These are phyloP conservation scores for Oscheius onirici DNA, from an alignment of 2,888 invertebrate genomes.

Conservation along the genomic window DNA sequence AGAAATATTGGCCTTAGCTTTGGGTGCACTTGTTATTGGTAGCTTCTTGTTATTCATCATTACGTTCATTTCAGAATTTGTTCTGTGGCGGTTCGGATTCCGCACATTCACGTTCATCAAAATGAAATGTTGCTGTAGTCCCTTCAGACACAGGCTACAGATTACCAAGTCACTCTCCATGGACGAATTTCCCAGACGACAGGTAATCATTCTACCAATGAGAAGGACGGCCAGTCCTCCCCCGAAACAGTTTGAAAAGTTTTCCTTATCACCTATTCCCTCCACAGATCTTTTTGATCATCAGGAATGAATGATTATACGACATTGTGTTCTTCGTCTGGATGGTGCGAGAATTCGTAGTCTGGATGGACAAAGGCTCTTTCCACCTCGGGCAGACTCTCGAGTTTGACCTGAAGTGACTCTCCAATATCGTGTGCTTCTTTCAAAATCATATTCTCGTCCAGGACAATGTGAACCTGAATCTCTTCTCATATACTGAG, in stretches of 20 bases:
- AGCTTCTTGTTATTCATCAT: not conserved
- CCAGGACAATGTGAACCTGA: constrained; percentile 73
- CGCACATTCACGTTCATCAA: not conserved
- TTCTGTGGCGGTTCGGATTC: not conserved
- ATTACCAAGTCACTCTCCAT: not conserved
- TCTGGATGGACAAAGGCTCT: constrained; percentile 75
- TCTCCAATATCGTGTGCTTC: constrained; percentile 75
- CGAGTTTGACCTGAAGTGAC: constrained; percentile 74
- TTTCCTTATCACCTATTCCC: constrained; percentile 9
- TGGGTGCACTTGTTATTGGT: not conserved
- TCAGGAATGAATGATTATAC: not conserved
- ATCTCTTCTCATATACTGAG: not conserved
- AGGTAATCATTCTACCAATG: constrained; percentile 4
- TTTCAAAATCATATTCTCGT: constrained; percentile 73
- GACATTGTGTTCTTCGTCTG: constrained; percentile 73
- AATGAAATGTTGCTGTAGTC: not conserved
- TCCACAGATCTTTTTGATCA: not conserved
- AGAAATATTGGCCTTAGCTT: not conserved
- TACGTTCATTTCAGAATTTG: not conserved
- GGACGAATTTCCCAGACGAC: constrained; percentile 15
- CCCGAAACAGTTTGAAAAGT: not conserved
- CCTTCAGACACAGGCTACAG: constrained; percentile 1
- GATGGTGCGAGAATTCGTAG: constrained; percentile 74
- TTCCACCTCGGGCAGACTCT: constrained; percentile 73
- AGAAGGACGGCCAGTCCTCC: constrained; percentile 7